phyloP scores from a whole-genome alignment of 2,888 invertebrate genomes.

The Drosophila ustulata region DNA sequence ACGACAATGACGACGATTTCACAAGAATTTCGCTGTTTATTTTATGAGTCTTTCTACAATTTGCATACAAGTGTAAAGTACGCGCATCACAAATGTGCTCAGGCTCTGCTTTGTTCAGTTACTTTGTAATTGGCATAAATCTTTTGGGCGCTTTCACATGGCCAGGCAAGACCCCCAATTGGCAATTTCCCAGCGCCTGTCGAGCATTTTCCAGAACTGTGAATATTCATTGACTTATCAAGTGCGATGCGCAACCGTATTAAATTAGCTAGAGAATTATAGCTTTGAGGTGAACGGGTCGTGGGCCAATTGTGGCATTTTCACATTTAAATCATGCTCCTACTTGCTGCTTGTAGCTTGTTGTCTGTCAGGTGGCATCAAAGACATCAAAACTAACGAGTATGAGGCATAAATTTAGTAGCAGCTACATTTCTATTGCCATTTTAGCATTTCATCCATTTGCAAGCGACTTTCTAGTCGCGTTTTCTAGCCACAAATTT shows the following conservation, averaged over 20 bases:
- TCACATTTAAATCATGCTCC: conserved; percentile 51
- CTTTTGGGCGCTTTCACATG: conserved; percentile 40
- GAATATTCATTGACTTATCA: conserved; percentile 70
- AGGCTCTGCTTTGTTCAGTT: conserved; percentile 1
- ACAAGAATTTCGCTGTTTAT: conserved; percentile 61
- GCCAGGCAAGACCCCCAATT: conserved; percentile 53
- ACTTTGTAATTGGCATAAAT: conserved; percentile 60
- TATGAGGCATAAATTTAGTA: conserved; percentile 69
- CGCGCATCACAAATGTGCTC: background rate
- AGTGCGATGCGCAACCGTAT: conserved; percentile 58
- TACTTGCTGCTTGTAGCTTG: background rate
- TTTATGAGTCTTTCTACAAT: conserved; percentile 39
- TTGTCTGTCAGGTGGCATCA: conserved; percentile 65
- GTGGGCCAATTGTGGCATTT: conserved; percentile 33
- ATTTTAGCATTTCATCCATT: conserved; percentile 24
- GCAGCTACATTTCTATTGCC: conserved; percentile 17
- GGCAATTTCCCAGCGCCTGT: conserved; percentile 58
- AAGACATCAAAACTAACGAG: conserved; percentile 77
- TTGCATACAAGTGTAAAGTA: conserved; percentile 57
- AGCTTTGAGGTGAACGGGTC: conserved; percentile 55
- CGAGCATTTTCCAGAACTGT: conserved; percentile 30
- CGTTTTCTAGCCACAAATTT: conserved; percentile 54
- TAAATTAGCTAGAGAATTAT: conserved; percentile 65
- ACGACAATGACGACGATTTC: conserved; percentile 67
- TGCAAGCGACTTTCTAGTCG: conserved; percentile 64